Evolutionary conservation across 35 echinoderm and acorn worm species (phyloP).

Genomic region (Stichopus chloronotus): DNA sequence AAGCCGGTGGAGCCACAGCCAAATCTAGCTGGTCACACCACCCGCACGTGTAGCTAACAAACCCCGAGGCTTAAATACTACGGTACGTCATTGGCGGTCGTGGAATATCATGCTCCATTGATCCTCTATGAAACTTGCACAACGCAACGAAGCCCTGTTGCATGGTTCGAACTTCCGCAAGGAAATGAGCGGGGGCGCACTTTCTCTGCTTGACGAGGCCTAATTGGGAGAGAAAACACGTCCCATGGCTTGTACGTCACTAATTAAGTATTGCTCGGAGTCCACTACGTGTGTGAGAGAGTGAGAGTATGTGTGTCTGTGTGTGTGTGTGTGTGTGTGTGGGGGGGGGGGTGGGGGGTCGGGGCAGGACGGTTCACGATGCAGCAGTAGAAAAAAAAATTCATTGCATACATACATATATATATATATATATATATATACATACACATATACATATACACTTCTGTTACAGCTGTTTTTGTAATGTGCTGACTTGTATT

Average conservation of each 20-base stretch:
- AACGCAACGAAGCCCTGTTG: not conserved
- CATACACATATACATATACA: not conserved
- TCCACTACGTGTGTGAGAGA: not conserved
- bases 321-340: not conserved
- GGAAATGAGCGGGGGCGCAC: conserved; percentile 47
- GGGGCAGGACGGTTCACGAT: not conserved
- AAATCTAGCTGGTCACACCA: not conserved
- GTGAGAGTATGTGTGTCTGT: not conserved
- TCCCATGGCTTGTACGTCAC: conserved; percentile 11
- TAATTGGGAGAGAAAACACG: conserved; percentile 24
- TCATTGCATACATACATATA: not conserved
- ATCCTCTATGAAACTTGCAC: not conserved
- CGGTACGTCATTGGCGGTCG: not conserved
- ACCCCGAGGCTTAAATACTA: conserved; percentile 5
- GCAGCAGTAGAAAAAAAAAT: not conserved
- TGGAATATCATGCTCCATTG: conserved; percentile 7
- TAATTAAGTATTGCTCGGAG: not conserved
- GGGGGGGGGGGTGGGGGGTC: too few relatives aligned
- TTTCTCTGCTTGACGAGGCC: conserved; percentile 8
- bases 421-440: too few relatives aligned
- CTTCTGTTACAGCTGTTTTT: not conserved
- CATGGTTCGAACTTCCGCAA: conserved; percentile 6
- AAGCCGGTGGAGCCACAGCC: not conserved
- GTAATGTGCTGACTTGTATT: too few relatives aligned
- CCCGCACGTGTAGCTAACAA: conserved; percentile 2